Evolutionary conservation across 2,888 invertebrate species (phyloP).

Genomic region (Bursaphelenchus okinawaensis): DNA sequence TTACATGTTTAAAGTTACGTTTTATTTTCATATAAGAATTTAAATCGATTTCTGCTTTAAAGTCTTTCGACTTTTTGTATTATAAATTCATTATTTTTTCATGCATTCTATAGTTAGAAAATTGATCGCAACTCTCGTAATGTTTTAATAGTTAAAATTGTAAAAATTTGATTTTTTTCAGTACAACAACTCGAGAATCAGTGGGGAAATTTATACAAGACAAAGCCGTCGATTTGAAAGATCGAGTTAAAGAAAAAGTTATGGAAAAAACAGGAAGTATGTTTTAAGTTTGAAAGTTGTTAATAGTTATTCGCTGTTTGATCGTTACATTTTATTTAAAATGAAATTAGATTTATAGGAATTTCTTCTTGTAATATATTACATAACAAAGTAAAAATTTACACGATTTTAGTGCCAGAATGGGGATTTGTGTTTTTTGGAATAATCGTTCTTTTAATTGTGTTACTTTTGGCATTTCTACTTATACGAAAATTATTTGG

Average conservation of each 20-base stretch:
- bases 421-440: conserved; percentile 57
- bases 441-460: conserved; percentile 43
- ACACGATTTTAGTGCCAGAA: conserved; percentile 56
- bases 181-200: conserved; percentile 40
- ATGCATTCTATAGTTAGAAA: too few species aligned
- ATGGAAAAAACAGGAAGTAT: conserved; percentile 54
- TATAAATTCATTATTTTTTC: too few species aligned
- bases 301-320: not conserved
- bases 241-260: conserved; percentile 49
- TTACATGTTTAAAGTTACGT: too few species aligned
- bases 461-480: conserved; percentile 46
- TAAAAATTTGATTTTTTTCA: too few species aligned
- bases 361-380: not conserved
- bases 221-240: conserved; percentile 48
- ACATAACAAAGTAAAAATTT: not conserved
- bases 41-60: too few species aligned
- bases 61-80: too few species aligned
- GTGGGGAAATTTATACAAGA: conserved; percentile 43
- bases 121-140: too few species aligned
- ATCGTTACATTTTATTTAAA: not conserved
- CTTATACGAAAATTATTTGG: conserved; percentile 54
- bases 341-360: too few species aligned
- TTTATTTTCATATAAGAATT: too few species aligned
- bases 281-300: conserved; percentile 19
- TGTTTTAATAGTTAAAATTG: too few species aligned